These are phyloP conservation scores for Madoqua kirkii DNA, from an alignment of 2,113 vertebrate genomes.

Conservation along the genomic window DNA sequence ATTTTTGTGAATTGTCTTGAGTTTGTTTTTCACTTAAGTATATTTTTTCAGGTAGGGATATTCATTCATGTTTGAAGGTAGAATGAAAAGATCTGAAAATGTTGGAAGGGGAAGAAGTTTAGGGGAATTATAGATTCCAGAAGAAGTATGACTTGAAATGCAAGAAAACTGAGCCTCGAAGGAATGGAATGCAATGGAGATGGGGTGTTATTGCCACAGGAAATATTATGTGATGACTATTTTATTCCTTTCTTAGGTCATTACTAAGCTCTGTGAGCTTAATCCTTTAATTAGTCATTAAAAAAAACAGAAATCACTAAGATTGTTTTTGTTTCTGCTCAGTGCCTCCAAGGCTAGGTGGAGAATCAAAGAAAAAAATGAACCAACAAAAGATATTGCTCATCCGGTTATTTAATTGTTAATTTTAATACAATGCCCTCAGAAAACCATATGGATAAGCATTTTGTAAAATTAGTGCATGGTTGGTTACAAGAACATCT, in stretches of 20 bases:
- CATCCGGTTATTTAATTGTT: constrained; percentile 17
- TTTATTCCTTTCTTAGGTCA: not conserved
- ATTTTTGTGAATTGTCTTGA: constrained; percentile 8
- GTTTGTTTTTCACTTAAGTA: not conserved
- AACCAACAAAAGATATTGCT: constrained; percentile 8
- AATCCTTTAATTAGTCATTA: not conserved
- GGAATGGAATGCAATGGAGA: not conserved
- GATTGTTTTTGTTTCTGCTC: constrained; percentile 22
- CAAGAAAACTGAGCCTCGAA: not conserved
- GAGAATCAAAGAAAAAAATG: not conserved
- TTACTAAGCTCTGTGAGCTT: not conserved
- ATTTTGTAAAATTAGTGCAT: not conserved
- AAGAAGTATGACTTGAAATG: not conserved
- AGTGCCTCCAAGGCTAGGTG: not conserved
- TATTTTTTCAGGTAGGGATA: not conserved
- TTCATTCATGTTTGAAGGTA: not conserved
- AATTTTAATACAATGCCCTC: constrained; percentile 3
- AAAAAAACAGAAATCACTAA: not conserved
- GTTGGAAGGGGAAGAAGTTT: not conserved
- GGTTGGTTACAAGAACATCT: not conserved
- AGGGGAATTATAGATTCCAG: not conserved
- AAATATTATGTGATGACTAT: not conserved
- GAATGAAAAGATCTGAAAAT: not conserved
- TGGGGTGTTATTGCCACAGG: not conserved
- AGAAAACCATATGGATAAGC: not conserved